A percentile compares a stretch with the other conserved stretches of the same genome.
Conservation (phyloP, 2,797 vertebrate genomes). For the Urocyon cinereoargenteus region DNA sequence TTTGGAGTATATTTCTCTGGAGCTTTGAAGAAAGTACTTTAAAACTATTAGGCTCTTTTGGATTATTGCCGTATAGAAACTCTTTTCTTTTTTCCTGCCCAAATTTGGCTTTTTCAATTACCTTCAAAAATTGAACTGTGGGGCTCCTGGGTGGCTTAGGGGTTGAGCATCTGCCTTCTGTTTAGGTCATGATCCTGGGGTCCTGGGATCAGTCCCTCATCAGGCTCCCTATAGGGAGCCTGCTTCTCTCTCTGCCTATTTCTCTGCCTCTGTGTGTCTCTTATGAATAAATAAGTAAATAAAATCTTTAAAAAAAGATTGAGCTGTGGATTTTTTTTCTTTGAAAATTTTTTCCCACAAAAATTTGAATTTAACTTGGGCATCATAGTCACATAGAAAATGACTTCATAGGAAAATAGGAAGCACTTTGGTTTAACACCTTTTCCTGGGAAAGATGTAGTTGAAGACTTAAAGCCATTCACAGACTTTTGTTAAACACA, state of each 20-base stretch:
- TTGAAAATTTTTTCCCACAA: not conserved
- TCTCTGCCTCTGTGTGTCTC: too few relatives aligned
- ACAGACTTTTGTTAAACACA: slow-evolving; percentile 29
- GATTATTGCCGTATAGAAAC: slow-evolving; percentile 21
- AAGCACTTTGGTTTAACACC: not conserved
- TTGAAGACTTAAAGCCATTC: slow-evolving; percentile 38
- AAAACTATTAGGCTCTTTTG: not conserved
- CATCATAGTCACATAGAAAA: not conserved
- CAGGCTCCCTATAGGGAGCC: too few relatives aligned
- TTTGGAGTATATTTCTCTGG: slow-evolving; percentile 6
- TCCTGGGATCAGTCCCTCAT: too few relatives aligned
- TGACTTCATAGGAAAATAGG: slow-evolving; percentile 8
- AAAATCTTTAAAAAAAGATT: not conserved
- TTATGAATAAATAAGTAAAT: too few relatives aligned
- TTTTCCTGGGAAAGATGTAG: slow-evolving; percentile 22
- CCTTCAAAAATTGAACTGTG: slow-evolving; percentile 22
- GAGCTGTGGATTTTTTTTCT: slow-evolving; percentile 8
- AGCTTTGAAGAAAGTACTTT: slow-evolving; percentile 13
- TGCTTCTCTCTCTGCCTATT: too few relatives aligned
- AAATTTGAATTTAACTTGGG: slow-evolving; percentile 45
- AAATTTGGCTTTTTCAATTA: slow-evolving; percentile 39
- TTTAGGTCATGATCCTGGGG: too few relatives aligned
- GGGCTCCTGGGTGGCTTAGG: too few relatives aligned
- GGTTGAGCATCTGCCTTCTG: too few relatives aligned
- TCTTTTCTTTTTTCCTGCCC: not conserved